Evolutionary conservation across 2,797 vertebrate genomes (phyloP).

Genomic region (Gouania willdenowi): DNA sequence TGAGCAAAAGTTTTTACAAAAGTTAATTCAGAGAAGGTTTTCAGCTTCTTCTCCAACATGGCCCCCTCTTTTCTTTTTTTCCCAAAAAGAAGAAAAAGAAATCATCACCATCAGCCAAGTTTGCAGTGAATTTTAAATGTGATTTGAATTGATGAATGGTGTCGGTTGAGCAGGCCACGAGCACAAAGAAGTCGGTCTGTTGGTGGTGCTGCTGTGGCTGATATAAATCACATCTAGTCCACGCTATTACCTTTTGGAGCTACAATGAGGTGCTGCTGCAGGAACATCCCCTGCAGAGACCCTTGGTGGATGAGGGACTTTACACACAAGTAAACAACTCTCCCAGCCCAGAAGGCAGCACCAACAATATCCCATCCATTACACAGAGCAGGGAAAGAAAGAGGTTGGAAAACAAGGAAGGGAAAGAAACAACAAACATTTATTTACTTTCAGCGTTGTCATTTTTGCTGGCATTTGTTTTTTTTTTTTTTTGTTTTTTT

Average conservation of each 20-base stretch:
- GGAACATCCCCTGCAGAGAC: slow-evolving; percentile 72
- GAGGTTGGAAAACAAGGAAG: slow-evolving; percentile 47
- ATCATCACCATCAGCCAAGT: slow-evolving; percentile 55
- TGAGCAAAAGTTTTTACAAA: no score
- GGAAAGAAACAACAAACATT: slow-evolving; percentile 74
- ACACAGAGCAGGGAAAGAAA: slow-evolving; percentile 57
- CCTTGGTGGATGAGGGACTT: slow-evolving; percentile 65
- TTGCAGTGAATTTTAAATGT: slow-evolving; percentile 70
- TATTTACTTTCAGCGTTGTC: slow-evolving; percentile 71
- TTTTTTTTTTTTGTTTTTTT: no score
- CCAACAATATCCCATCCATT: slow-evolving; percentile 71
- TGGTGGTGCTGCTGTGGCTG: slow-evolving; percentile 47
- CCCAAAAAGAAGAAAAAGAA: slow-evolving; percentile 48
- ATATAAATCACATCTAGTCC: slow-evolving; percentile 72
- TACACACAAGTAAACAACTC: slow-evolving; percentile 74
- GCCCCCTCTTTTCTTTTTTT: slow-evolving; percentile 43
- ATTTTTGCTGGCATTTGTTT: slow-evolving; percentile 56
- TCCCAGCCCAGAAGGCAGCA: slow-evolving; percentile 70
- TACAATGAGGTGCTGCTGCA: slow-evolving; percentile 60
- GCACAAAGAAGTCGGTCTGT: slow-evolving; percentile 61
- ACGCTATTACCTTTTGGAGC: slow-evolving; percentile 69
- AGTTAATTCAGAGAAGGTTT: no score
- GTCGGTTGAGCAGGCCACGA: slow-evolving; percentile 52
- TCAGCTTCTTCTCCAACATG: no score
- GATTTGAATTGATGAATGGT: slow-evolving; percentile 69